Percentiles rank a stretch among this genome's conserved stretches.
Evolutionary conservation across 2,113 vertebrate genomes (phyloP).

Genomic region (Myodes glareolus): DNA sequence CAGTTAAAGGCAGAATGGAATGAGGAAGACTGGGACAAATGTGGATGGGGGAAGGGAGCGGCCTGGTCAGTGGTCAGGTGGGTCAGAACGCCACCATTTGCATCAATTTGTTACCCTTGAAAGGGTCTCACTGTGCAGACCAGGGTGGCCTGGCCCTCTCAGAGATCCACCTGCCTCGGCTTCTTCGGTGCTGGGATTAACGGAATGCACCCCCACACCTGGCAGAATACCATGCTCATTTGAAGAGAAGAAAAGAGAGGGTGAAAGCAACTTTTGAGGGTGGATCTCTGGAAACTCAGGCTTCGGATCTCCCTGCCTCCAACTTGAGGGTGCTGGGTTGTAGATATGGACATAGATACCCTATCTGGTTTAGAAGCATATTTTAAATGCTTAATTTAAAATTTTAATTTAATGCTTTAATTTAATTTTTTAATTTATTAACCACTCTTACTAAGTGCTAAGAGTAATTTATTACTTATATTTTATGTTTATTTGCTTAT

Average conservation of each 20-base stretch:
- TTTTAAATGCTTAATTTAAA: neutral
- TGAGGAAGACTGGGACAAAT: neutral
- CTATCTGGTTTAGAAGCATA: too few relatives aligned
- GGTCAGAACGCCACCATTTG: neutral
- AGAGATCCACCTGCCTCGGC: neutral
- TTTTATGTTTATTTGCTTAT: neutral
- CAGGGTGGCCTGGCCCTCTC: neutral
- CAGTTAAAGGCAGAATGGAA: neutral
- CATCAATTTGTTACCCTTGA: neutral
- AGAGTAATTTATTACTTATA: neutral
- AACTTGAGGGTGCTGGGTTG: fast-evolving
- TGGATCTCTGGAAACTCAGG: neutral
- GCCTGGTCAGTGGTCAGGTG: neutral
- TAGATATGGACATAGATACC: too few relatives aligned
- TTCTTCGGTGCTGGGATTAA: neutral
- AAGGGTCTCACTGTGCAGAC: neutral
- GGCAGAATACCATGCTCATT: neutral
- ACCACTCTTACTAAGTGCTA: too few relatives aligned
- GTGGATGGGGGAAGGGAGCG: neutral
- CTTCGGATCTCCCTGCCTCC: neutral
- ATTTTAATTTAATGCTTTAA: too few relatives aligned
- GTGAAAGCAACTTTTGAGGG: neutral
- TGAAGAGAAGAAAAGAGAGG: neutral
- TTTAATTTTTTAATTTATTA: too few relatives aligned
- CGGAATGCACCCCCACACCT: neutral